phyloP scores from a whole-genome alignment of 1,140 invertebrate species.

The Paralvinella palmiformis region DNA sequence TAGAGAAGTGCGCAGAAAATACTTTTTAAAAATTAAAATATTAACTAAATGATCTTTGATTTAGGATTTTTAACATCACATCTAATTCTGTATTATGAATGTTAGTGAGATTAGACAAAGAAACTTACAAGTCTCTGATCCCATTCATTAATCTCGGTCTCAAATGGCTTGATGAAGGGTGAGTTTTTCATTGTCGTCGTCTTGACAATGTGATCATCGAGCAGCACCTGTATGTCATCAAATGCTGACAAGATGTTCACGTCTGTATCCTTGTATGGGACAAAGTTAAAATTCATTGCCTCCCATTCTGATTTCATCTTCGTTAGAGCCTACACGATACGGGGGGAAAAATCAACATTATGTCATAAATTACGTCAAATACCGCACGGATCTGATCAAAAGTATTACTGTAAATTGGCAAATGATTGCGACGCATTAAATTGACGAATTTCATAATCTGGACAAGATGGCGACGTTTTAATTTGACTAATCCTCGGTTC shows the following conservation, averaged over 20 bases:
- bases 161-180: conserved; percentile 50
- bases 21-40: too few species aligned
- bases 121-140: conserved; percentile 40
- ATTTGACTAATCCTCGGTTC: too few species aligned
- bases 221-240: conserved; percentile 48
- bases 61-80: not conserved
- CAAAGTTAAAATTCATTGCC: conserved; percentile 43
- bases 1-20: too few species aligned
- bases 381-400: not conserved
- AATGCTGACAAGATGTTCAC: conserved; percentile 45
- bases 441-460: too few species aligned
- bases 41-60: too few species aligned
- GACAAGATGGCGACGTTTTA: too few species aligned
- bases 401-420: too few species aligned
- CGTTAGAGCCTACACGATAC: conserved; percentile 34
- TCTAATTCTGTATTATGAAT: too few species aligned
- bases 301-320: conserved; percentile 51
- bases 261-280: conserved; percentile 57
- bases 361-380: not conserved
- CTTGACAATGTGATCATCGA: conserved; percentile 53
- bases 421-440: too few species aligned
- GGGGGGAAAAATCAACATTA: not conserved
- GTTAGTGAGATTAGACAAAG: too few species aligned
- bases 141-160: conserved; percentile 56
- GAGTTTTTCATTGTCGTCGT: conserved; percentile 51